Conservation (phyloP, 2,888 invertebrate genomes). For the Cheilosia pagana region DNA sequence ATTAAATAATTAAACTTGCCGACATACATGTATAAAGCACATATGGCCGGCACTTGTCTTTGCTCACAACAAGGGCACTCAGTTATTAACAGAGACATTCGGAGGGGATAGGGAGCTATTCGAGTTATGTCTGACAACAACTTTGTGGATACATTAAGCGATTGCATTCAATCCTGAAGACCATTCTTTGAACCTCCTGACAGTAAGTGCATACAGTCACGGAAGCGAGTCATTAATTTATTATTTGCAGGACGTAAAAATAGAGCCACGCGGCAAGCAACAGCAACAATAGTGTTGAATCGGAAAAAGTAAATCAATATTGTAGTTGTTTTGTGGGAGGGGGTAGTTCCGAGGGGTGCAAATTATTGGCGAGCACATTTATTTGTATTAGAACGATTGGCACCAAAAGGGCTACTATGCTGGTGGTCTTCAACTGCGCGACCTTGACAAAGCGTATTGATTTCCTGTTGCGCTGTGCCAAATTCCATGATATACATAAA, state of each 20-base stretch:
- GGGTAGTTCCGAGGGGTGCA: background rate
- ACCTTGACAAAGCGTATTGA: constrained; percentile 83
- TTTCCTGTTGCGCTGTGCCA: constrained; percentile 79
- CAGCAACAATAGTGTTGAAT: constrained; percentile 24
- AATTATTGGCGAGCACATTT: constrained; percentile 15
- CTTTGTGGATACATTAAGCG: constrained; percentile 18
- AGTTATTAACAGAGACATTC: constrained; percentile 49
- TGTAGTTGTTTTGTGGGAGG: background rate
- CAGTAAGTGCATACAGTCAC: constrained; percentile 15
- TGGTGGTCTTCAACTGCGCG: constrained; percentile 46
- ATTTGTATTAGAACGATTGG: constrained; percentile 39
- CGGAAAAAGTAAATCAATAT: constrained; percentile 49
- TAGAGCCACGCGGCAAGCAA: background rate
- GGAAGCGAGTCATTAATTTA: constrained; percentile 45
- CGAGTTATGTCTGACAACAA: background rate
- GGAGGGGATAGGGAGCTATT: background rate
- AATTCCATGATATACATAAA: constrained; percentile 47
- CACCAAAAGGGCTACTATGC: constrained; percentile 26
- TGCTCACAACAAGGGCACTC: constrained; percentile 28
- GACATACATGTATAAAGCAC: constrained; percentile 9
- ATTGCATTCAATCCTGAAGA: constrained; percentile 31
- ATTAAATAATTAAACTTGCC: constrained; percentile 59
- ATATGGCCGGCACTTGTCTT: constrained; percentile 36
- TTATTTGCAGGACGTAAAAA: constrained; percentile 3
- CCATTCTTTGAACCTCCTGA: constrained; percentile 28